Evolutionary conservation across 1,140 invertebrate genomes (phyloP).

Genomic region (Lepidurus couesii): DNA sequence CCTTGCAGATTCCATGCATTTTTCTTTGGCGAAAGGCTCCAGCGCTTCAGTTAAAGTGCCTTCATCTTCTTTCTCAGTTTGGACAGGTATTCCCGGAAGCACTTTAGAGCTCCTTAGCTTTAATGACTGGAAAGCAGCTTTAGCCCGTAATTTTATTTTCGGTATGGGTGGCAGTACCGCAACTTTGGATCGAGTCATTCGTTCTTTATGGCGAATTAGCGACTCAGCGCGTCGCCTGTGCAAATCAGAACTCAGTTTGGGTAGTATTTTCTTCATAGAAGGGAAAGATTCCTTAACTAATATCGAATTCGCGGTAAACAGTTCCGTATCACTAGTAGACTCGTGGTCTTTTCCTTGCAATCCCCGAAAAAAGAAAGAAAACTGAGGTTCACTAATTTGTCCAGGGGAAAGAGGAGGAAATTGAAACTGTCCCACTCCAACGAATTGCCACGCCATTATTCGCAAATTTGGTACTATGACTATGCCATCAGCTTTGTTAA

Average conservation of each 20-base stretch:
- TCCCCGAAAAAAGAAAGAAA: background rate
- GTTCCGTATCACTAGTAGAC: background rate
- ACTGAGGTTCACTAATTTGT: background rate
- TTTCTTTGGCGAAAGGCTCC: background rate
- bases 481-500: background rate
- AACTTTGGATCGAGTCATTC: background rate
- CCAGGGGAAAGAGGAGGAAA: background rate
- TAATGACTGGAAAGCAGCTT: background rate
- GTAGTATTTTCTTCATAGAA: background rate
- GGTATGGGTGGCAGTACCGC: background rate
- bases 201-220: background rate
- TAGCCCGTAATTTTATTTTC: background rate
- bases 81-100: background rate
- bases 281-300: background rate
- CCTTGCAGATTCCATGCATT: background rate
- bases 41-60: background rate
- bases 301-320: background rate
- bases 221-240: background rate
- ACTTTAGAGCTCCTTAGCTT: background rate
- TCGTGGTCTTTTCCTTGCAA: background rate
- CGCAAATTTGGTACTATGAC: background rate
- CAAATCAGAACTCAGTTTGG: background rate
- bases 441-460: slow-evolving; percentile 2
- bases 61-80: background rate
- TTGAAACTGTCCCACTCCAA: background rate